Evolutionary conservation across 2,113 vertebrate genomes (phyloP), one percentile per base, ranked within the genome.

Genomic region (Rhinopomastus cyanomelas): DNA sequence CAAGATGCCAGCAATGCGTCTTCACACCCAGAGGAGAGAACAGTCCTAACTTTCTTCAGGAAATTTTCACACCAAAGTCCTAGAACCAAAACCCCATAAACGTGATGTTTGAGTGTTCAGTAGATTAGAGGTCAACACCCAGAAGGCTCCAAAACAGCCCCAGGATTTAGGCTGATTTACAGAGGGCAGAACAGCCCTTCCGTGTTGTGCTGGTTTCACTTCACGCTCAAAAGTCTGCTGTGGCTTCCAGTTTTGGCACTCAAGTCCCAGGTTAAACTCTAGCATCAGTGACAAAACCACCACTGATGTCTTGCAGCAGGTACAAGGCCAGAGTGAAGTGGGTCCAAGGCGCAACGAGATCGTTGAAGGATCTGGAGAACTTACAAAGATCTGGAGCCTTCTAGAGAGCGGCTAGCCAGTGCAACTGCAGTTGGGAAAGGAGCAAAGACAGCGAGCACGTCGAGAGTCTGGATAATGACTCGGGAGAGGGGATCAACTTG

Each of bases 401-500:
- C 11, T 15, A 42, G 15, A 42, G 15, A 12, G 39, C 39, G 15
- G 39, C 39, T 42, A 42, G 39, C 26, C 26, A 26, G 8, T 3
- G 21, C 25, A 59, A 80, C 49, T 7, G 20, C 79, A 56, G 53
- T 62, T 83, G 59, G 23, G 59, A 93, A 65, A 49, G 4, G 29
- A 65, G 17, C 32, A 64, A 46, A 62, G 52, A 49, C 11, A 57
- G 48, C 0, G 6, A 29, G 17, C 0, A 0, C 37, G 8, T 9
- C 19, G 1, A 30, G 65, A 37, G 53, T 17, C 71, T 20, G 29
- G 51, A 17, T 22, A 53, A 29, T 4, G 7, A 46, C 56, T 62
- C 36, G 11, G 71, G 78, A 49, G 5, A 39, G 30, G 7, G 44
- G 29, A 16, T 1, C 1, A 37, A 72, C 32, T 44, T 0, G 0